Evolutionary conservation across 2,797 vertebrate genomes (phyloP), one percentile per base, ranked within the genome.

Genomic region (Centropyge bicolor): DNA sequence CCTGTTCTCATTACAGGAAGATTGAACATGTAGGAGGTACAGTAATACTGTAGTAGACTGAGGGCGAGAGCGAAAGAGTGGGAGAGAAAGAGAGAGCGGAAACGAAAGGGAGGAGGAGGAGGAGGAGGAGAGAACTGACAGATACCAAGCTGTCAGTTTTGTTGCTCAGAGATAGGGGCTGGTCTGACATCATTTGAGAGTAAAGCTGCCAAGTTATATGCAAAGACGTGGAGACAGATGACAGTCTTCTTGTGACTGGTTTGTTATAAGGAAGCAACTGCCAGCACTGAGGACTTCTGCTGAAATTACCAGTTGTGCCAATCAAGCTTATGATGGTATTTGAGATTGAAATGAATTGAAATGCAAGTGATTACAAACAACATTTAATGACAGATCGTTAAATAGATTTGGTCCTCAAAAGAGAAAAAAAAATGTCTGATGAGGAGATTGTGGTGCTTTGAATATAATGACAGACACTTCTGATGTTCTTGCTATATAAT

Each of bases 141-240:
- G 86, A 82, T 66, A 86, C 66, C 83, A 69, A 89, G 88, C 85
- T 91, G 90, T 92, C 86, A 83, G 77, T 87, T 87, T 84, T 80
- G 87, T 86, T 85, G 77, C 70, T 73, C 52, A 64, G 82, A 85
- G 80, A 81, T 70, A 71, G 16, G 64, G 64, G 76, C 70, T 78
- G 87, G 75, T 85, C 83, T 86, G 80, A 86, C 83, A 89, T 74
- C 63, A 82, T 87, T 76, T 62, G 70, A 81, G 78, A 87, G 80
- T 74, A 81, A 87, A 81, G 80, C 86, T 90, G 88, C 90, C 90
- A 89, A 86, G 56, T 82, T 77, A 16, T 59, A 85, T 85, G 81
- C 83, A 85, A 90, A 83, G 82, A 81, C 62, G 45, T 74, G 74
- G 81, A 76, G 86, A 76, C 80, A 74, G 78, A 87, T 89, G 91